Evolutionary conservation across 2,113 vertebrate species (phyloP).

Genomic region (Argyrosomus japonicus): DNA sequence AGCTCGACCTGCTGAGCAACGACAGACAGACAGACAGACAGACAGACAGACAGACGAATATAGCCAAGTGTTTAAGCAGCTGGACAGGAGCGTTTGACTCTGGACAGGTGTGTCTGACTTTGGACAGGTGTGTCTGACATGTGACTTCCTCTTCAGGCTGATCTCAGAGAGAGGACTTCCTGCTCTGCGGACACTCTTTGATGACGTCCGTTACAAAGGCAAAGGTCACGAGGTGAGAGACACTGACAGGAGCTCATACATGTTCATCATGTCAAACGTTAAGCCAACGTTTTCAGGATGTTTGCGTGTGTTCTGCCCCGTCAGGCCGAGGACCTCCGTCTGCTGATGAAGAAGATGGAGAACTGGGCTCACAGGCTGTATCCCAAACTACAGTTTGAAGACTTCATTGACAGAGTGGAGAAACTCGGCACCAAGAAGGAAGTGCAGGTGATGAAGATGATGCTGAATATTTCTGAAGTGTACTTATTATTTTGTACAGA

Average conservation of each 20-base stretch:
- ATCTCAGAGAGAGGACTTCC: conserved; percentile 93
- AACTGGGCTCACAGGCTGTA: conserved; percentile 97
- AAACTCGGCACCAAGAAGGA: conserved; percentile 92
- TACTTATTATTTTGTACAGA: neutral
- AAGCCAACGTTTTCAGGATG: rapidly evolving
- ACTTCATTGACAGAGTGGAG: conserved; percentile 93
- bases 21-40: no score
- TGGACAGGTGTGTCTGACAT: no score
- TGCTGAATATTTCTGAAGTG: rapidly evolving
- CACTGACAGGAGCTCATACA: neutral
- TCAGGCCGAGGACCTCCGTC: conserved; percentile 91
- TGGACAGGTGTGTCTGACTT: no score
- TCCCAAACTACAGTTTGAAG: conserved; percentile 95
- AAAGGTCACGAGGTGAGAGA: conserved; percentile 93
- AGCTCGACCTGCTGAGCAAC: no score
- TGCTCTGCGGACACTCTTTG: conserved; percentile 91
- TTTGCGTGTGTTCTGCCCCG: neutral
- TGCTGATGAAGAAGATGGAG: conserved; percentile 92
- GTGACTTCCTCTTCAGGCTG: conserved; percentile 82
- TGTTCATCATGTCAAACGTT: neutral
- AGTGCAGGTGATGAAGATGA: conserved; percentile 88
- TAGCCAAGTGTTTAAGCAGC: no score
- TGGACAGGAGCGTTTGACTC: no score
- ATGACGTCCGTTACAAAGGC: conserved; percentile 89
- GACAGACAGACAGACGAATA: no score